Percentiles rank a stretch among this genome's conserved stretches.
phyloP scores from a whole-genome alignment of 2,888 invertebrate genomes.

The Cephalotes varians region DNA sequence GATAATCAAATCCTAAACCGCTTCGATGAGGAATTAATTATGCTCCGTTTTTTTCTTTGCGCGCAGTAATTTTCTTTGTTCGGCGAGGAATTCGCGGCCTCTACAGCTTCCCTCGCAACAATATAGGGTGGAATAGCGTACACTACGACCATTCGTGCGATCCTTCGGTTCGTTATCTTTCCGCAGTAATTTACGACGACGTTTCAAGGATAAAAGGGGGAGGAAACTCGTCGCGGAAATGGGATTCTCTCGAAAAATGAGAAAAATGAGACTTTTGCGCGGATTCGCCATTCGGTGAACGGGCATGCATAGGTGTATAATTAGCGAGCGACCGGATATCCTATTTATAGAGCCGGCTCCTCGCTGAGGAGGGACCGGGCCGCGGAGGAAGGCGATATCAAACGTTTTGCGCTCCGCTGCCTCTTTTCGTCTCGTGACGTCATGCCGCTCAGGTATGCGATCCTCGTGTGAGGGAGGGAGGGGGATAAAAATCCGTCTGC shows the following conservation, averaged over 20 bases:
- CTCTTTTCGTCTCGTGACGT: constrained; percentile 68
- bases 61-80: background rate
- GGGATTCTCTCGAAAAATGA: constrained; percentile 21
- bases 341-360: constrained; percentile 74
- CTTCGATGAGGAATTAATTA: constrained; percentile 29
- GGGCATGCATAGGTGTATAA: constrained; percentile 80
- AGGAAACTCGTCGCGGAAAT: constrained; percentile 30
- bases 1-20: constrained; percentile 4
- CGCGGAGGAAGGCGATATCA: constrained; percentile 59
- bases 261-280: constrained; percentile 35
- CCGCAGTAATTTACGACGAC: background rate
- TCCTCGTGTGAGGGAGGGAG: constrained; percentile 39
- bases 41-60: background rate
- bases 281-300: constrained; percentile 53
- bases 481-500: constrained; percentile 58
- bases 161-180: constrained; percentile 18
- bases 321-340: constrained; percentile 82
- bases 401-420: constrained; percentile 55
- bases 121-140: constrained; percentile 1
- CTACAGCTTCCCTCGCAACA: background rate
- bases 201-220: constrained; percentile 38
- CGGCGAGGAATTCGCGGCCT: background rate
- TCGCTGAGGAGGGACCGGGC: constrained; percentile 71
- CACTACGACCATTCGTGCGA: background rate
- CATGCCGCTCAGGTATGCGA: constrained; percentile 71